These are phyloP conservation scores for Pelosia muscerda DNA, from an alignment of 2,888 invertebrate genomes.

Conservation along the genomic window DNA sequence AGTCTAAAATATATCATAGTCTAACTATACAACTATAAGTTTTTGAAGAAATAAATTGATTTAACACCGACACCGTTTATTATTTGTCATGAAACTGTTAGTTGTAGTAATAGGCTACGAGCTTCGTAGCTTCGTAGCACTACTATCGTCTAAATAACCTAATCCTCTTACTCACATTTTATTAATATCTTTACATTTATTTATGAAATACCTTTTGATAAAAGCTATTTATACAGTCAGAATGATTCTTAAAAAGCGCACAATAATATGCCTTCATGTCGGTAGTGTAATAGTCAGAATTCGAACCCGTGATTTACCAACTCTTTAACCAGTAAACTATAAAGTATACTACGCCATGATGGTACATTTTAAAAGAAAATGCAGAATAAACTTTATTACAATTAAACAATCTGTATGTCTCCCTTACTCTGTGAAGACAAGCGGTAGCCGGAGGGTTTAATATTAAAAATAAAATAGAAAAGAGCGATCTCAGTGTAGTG, in stretches of 20 bases:
- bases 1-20: no score
- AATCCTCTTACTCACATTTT: not conserved
- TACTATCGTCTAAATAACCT: not conserved
- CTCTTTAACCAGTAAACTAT: no score
- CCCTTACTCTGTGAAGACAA: constrained; percentile 61
- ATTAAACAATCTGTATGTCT: constrained; percentile 40
- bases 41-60: no score
- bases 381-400: not conserved
- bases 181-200: not conserved
- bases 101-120: constrained; percentile 8
- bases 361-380: not conserved
- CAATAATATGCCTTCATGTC: no score
- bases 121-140: constrained; percentile 14
- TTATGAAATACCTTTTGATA: not conserved
- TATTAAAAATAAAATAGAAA: constrained; percentile 85
- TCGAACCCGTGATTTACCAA: no score
- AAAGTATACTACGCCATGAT: no score
- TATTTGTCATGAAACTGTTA: not conserved
- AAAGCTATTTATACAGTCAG: not conserved
- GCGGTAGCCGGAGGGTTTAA: constrained; percentile 78
- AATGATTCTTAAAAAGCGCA: no score
- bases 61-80: not conserved
- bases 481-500: constrained; percentile 76
- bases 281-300: no score
- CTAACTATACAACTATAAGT: no score